Base-by-base conservation (phyloP, 2,888 invertebrate species). In the Trachelus troglodyta region DNA sequence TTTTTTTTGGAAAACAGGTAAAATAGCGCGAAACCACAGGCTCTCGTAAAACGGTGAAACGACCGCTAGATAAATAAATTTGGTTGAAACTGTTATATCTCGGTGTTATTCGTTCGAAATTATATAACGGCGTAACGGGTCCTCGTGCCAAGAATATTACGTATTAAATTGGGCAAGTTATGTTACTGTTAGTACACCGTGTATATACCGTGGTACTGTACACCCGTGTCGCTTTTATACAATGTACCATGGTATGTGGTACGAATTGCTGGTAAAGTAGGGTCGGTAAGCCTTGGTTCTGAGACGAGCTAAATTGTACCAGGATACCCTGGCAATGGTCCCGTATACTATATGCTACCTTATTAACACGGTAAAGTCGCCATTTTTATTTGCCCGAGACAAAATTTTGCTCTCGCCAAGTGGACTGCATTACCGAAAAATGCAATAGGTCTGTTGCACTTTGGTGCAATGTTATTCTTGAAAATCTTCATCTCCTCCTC, bases 121-220 rank as follows among this genome's bases (percentile, higher is more conserved):
- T 75, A 77, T 75, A 35, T 35, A 11, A 40, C 15, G 56, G 56
- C 23, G 68, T 37, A 77, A 74, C 30, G 73, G 73, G 30, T 23
- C 15, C 12, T 34, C 31, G 68, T 69, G 74, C 75, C 68, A 34
- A 69, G 34, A 15, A 84, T 85, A 84, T 87, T 85, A 84, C 83
- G 83, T 86, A 87, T 87, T 86, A 86, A 86, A 88, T 85, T 85
- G 79, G 85, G 79, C 79, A 81, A 88, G 84, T 85, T 85, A 85
- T 81, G 85, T 83, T 80, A 81, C 77, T 56, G 37, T 23, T 23
- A 30, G 40, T 23, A 56, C 75, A 56, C 71, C 31, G 12, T 34
- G 56, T 56, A 56, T 56, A 56, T 23, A 56, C 2, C 23, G 23
- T 56, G 23, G 23, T 9, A 23, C 56, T 56, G 23, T 23, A 6